These are phyloP conservation scores for Palaemon carinicauda DNA, from an alignment of 1,140 invertebrate species.

Conservation along the genomic window DNA sequence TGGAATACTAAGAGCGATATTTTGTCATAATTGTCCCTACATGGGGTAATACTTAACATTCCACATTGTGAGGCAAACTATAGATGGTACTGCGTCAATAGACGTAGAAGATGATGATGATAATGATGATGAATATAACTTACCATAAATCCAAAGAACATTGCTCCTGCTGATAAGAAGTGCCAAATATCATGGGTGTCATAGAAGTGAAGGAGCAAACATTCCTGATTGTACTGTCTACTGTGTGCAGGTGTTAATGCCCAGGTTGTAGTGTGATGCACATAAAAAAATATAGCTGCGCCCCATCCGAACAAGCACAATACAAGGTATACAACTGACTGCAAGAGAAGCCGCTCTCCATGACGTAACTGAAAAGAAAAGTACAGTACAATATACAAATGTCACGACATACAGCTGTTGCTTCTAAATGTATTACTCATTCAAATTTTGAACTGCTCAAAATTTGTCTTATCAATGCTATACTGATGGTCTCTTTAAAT, in stretches of 20 bases:
- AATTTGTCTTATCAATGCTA: no score
- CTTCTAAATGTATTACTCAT: no score
- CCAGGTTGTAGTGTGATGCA: constrained; percentile 82
- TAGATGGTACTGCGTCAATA: no score
- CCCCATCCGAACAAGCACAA: constrained; percentile 75
- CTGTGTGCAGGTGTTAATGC: constrained; percentile 83
- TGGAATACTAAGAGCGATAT: no score
- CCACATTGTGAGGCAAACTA: no score
- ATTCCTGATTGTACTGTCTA: constrained; percentile 77
- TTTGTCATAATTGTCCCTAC: no score
- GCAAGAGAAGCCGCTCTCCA: constrained; percentile 73
- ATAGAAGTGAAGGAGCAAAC: constrained; percentile 80
- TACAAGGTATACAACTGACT: constrained; percentile 74
- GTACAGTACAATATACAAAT: constrained; percentile 44
- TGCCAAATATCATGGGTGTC: constrained; percentile 93
- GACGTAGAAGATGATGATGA: no score
- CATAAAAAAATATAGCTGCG: constrained; percentile 78
- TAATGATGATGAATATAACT: no score
- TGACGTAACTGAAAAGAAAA: constrained; percentile 71
- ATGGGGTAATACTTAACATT: no score
- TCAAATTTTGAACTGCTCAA: no score
- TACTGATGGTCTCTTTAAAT: no score
- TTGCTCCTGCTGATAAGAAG: constrained; percentile 81
- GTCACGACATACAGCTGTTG: no score
- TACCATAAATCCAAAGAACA: constrained; percentile 90